These are phyloP conservation scores for Lasioglossum villosulum DNA, from an alignment of 2,888 invertebrate species.

Conservation along the genomic window DNA sequence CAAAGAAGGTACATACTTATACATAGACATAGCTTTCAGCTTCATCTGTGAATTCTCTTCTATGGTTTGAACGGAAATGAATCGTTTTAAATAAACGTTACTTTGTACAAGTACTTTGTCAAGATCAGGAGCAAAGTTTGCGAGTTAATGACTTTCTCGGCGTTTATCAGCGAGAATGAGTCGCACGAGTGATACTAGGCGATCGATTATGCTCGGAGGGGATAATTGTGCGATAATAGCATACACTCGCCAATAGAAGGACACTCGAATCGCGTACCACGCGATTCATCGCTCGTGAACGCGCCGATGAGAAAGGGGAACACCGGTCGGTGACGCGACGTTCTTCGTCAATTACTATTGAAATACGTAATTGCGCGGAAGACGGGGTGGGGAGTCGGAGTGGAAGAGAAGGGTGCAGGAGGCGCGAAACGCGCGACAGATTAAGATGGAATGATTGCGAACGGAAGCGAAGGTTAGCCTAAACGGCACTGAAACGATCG, in stretches of 20 bases:
- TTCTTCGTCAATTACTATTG: slow-evolving; percentile 50
- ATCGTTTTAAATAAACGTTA: neutral
- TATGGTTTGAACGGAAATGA: no score
- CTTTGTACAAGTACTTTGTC: no score
- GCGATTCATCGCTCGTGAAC: neutral
- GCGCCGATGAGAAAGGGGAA: slow-evolving; percentile 50
- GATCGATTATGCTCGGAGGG: slow-evolving; percentile 17
- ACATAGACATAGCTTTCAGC: no score
- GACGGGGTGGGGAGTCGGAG: neutral
- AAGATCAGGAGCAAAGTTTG: neutral
- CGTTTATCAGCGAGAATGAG: slow-evolving; percentile 11
- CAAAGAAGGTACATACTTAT: no score
- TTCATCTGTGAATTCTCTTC: no score
- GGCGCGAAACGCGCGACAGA: slow-evolving; percentile 11
- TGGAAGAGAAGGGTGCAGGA: neutral
- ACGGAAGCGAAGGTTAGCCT: slow-evolving; percentile 11
- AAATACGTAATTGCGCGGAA: slow-evolving; percentile 35
- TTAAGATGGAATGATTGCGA: neutral
- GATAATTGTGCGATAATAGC: slow-evolving; percentile 34
- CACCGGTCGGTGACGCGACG: slow-evolving; percentile 54
- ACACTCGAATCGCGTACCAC: slow-evolving; percentile 19
- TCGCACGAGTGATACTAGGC: neutral
- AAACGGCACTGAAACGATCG: neutral
- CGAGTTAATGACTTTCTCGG: neutral
- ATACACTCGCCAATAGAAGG: neutral